Base-by-base conservation (phyloP, 2,797 vertebrate species). In the Eidolon dupreanum region DNA sequence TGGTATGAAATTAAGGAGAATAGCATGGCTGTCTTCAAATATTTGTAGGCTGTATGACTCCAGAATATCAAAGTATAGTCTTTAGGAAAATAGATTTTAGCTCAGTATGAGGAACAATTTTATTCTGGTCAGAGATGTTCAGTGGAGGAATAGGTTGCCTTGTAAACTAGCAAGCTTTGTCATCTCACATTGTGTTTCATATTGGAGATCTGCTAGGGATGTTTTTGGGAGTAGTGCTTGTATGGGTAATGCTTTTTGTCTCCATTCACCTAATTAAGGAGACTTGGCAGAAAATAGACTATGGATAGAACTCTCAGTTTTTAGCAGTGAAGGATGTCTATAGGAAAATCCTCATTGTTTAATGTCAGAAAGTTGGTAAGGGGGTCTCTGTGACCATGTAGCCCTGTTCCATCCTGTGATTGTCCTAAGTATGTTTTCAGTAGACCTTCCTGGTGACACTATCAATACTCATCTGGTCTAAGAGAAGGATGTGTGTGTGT, bases 1-100 rank as follows among this genome's bases (percentile, higher is more conserved):
- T 81, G 81, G 8, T 82, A 17, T 55, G 26, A 94, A 94, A 94
- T 31, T 77, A 43, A 83, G 77, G 70, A 43, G 16, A 61, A 36
- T 41, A 13, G 81, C 17, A 28, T 49, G 46, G 61, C 78, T 38
- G 3, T 78, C 61, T 94, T 90, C 36, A 90, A 19, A 74, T 90
- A 70, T 83, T 79, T 68, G 12, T 90, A 33, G 13, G 17, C 59
- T 77, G 0, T 94, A 13, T 89, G 43, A 31, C 71, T 95, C 10
- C 53, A 81, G 84, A 71, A 38, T 84, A 70, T 95, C 43, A 57
- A 46, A 87, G 41, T 49, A 36, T 26, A 75, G 36, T 90, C 57
- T 93, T 78, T 82, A 68, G 2, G 33, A 93, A 93, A 84, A 51
- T 49, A 87, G 51, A 61, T 78, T 77, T 86, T 79, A 74, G 46